Percentiles rank a stretch among this genome's conserved stretches.
phyloP scores from a whole-genome alignment of 2,113 vertebrate genomes.

The Dendropsophus ebraccatus region DNA sequence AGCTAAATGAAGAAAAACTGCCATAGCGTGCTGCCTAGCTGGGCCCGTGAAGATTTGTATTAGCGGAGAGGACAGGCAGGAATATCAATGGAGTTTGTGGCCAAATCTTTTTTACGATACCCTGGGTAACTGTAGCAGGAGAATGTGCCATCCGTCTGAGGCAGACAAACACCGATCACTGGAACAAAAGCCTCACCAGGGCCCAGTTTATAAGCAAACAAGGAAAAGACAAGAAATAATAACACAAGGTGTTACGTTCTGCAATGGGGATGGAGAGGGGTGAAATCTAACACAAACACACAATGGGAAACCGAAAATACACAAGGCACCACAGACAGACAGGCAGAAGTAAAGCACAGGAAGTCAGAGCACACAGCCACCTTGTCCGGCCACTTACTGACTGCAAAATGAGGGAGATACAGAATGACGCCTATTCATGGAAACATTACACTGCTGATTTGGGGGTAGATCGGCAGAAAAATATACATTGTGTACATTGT shows the following conservation, averaged over 20 bases:
- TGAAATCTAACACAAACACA: slow-evolving; percentile 25
- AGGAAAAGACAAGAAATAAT: slow-evolving; percentile 44
- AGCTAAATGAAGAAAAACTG: slow-evolving; percentile 68
- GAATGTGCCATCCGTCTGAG: slow-evolving; percentile 61
- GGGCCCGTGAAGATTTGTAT: slow-evolving; percentile 59
- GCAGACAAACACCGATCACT: slow-evolving; percentile 59
- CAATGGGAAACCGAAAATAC: slow-evolving; percentile 8
- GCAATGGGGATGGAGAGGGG: slow-evolving; percentile 22
- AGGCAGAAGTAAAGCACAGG: not conserved
- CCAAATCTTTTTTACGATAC: slow-evolving; percentile 63
- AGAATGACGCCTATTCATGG: not conserved
- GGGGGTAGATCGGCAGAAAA: no score
- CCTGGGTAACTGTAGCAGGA: slow-evolving; percentile 53
- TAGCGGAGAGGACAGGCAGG: slow-evolving; percentile 33
- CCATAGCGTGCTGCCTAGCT: slow-evolving; percentile 59
- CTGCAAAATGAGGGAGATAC: not conserved
- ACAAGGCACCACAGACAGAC: not conserved
- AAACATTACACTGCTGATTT: no score
- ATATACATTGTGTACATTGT: no score
- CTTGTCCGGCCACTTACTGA: not conserved
- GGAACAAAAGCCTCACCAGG: not conserved
- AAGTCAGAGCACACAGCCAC: not conserved
- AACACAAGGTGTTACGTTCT: slow-evolving; percentile 24
- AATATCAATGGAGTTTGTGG: slow-evolving; percentile 47
- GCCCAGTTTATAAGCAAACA: slow-evolving; percentile 60